A percentile compares a stretch with the other conserved stretches of the same genome.
These are phyloP conservation scores for Ctenochaetus hawaiiensis DNA, from an alignment of 2,797 vertebrate genomes.

Conservation along the genomic window DNA sequence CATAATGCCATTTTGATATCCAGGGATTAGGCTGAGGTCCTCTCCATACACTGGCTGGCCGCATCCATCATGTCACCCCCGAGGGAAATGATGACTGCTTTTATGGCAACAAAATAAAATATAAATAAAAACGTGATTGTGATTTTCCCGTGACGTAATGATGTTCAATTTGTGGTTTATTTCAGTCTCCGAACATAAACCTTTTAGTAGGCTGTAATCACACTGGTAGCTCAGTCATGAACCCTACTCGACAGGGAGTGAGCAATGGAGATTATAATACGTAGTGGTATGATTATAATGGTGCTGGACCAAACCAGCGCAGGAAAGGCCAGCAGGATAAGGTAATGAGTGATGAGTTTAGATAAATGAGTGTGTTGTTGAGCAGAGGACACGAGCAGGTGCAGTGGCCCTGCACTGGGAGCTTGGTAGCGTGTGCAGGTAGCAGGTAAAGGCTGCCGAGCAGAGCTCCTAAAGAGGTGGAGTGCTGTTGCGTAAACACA, in stretches of 20 bases:
- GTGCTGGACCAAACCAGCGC: conserved; percentile 16
- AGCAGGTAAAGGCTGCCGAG: conserved; percentile 60
- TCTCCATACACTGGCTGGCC: conserved; percentile 57
- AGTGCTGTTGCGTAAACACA: conserved; percentile 79
- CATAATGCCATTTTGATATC: conserved; percentile 82
- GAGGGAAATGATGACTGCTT: conserved; percentile 55
- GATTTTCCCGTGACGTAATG: conserved; percentile 22
- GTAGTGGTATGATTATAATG: conserved; percentile 26
- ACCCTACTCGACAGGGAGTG: conserved; percentile 11
- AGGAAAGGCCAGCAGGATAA: conserved; percentile 17
- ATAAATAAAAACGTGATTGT: conserved; percentile 7
- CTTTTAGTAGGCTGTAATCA: conserved; percentile 33
- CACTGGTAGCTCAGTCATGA: conserved; percentile 30
- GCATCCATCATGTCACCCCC: conserved; percentile 40
- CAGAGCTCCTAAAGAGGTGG: conserved; percentile 63
- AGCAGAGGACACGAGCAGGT: conserved; percentile 57
- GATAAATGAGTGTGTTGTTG: conserved; percentile 61
- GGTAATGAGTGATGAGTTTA: conserved; percentile 35
- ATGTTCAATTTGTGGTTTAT: conserved; percentile 37
- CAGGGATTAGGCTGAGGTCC: conserved; percentile 77
- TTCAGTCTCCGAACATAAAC: conserved; percentile 23
- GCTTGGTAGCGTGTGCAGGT: conserved; percentile 48
- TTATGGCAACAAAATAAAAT: conserved; percentile 33
- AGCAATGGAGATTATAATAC: conserved; percentile 17
- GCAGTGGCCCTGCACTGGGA: conserved; percentile 33